phyloP scores from a whole-genome alignment of 1,140 invertebrate species.

The Trachymyrmex septentrionalis region DNA sequence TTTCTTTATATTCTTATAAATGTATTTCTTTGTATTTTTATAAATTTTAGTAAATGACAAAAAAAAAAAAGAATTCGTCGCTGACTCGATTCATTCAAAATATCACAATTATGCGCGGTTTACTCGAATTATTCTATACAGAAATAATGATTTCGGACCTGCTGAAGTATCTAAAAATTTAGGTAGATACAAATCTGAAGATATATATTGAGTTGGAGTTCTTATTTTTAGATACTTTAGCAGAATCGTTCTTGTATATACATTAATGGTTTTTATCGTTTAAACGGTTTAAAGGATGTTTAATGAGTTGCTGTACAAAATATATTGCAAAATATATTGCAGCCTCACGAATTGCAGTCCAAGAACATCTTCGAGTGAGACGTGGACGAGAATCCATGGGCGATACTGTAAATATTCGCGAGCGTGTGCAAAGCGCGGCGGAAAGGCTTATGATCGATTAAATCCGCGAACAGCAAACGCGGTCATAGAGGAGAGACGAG shows the following conservation, averaged over 20 bases:
- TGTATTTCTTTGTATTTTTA: background rate
- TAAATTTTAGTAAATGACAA: background rate
- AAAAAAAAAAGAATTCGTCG: background rate
- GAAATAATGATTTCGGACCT: too few relatives aligned
- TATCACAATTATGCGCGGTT: background rate
- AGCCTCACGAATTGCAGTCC: background rate
- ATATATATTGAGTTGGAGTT: too few relatives aligned
- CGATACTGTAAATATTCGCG: slow-evolving; percentile 51
- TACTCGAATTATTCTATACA: too few relatives aligned
- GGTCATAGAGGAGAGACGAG: slow-evolving; percentile 13
- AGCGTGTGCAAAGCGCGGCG: slow-evolving; percentile 3
- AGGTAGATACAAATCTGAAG: too few relatives aligned
- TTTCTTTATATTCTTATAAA: background rate
- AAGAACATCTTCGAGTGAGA: slow-evolving; percentile 14
- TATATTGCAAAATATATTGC: slow-evolving; percentile 5
- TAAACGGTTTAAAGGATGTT: background rate
- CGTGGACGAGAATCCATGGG: background rate
- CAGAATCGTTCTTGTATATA: background rate
- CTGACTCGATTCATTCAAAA: background rate
- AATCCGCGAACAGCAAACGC: slow-evolving; percentile 12
- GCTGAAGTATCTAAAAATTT: background rate
- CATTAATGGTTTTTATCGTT: background rate
- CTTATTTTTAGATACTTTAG: too few relatives aligned
- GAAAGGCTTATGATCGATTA: slow-evolving; percentile 50
- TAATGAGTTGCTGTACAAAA: background rate